Conservation (phyloP, 2,888 invertebrate genomes). For the Teleogryllus oceanicus region DNA sequence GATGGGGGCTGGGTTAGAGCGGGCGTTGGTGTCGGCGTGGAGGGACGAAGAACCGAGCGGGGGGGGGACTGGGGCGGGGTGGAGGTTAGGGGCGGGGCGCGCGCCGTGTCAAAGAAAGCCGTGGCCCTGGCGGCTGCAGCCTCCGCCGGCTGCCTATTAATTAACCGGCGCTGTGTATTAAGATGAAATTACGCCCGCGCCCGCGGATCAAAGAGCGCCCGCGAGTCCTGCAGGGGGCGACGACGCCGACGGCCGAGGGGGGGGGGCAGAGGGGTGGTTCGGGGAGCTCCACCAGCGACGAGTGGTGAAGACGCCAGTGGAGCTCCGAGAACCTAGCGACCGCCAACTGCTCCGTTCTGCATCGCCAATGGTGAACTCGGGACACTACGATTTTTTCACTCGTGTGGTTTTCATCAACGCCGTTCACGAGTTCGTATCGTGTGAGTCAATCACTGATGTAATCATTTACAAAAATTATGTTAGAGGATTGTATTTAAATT, state of each 20-base stretch:
- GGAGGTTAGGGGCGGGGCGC: neutral
- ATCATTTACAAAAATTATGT: too few relatives aligned
- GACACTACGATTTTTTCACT: too few relatives aligned
- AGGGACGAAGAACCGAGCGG: too few relatives aligned
- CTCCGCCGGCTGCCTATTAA: neutral
- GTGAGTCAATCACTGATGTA: too few relatives aligned
- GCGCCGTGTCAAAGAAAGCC: neutral
- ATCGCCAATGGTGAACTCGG: too few relatives aligned
- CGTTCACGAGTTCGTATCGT: too few relatives aligned
- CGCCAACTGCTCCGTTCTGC: too few relatives aligned
- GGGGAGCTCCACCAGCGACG: neutral
- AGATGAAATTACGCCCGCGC: neutral
- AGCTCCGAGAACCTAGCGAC: too few relatives aligned
- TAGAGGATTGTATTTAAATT: too few relatives aligned
- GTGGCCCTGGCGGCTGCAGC: neutral
- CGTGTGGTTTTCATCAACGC: too few relatives aligned
- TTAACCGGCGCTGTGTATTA: constrained; percentile 18
- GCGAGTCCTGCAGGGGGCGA: neutral
- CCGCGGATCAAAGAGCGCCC: neutral
- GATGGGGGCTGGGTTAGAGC: neutral
- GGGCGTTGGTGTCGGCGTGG: neutral
- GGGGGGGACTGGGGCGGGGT: too few relatives aligned
- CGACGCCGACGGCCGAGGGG: neutral
- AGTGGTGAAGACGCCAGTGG: too few relatives aligned
- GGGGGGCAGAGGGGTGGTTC: neutral